Evolutionary conservation across 2,888 invertebrate species (phyloP).

Genomic region (Leptogaster cylindrica): DNA sequence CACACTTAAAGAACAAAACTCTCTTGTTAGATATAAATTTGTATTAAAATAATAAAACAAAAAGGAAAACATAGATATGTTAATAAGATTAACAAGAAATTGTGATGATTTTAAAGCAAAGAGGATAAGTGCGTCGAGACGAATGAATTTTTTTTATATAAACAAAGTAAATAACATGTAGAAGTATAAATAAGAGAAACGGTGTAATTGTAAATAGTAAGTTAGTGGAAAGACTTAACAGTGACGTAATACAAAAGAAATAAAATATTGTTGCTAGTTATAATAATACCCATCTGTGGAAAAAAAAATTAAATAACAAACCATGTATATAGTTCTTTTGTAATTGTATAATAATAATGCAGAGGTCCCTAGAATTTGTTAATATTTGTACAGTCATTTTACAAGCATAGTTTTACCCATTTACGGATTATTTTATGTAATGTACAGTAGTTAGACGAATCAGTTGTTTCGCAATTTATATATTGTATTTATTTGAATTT

Average conservation of each 20-base stretch:
- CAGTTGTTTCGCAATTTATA: neutral
- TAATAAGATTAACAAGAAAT: slow-evolving; percentile 19
- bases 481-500: neutral
- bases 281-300: neutral
- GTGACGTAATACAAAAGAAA: neutral
- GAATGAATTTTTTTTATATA: slow-evolving; percentile 21
- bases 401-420: neutral
- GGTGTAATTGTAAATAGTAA: slow-evolving; percentile 30
- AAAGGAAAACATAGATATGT: neutral
- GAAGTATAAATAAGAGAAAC: slow-evolving; percentile 12
- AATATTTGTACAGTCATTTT: slow-evolving; percentile 22
- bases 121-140: neutral
- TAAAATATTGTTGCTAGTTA: slow-evolving; percentile 32
- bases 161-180: neutral
- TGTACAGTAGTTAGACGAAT: neutral
- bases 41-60: slow-evolving; percentile 11
- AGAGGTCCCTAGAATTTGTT: slow-evolving; percentile 21
- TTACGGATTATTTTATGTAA: slow-evolving; percentile 13
- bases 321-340: slow-evolving; percentile 12
- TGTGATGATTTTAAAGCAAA: slow-evolving; percentile 35
- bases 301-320: neutral
- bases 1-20: neutral
- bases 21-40: slow-evolving; percentile 4
- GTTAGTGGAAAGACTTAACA: slow-evolving; percentile 15
- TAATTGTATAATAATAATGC: slow-evolving; percentile 18